phyloP scores from a whole-genome alignment of 2,113 vertebrate species.

The Bubalus kerabau region DNA sequence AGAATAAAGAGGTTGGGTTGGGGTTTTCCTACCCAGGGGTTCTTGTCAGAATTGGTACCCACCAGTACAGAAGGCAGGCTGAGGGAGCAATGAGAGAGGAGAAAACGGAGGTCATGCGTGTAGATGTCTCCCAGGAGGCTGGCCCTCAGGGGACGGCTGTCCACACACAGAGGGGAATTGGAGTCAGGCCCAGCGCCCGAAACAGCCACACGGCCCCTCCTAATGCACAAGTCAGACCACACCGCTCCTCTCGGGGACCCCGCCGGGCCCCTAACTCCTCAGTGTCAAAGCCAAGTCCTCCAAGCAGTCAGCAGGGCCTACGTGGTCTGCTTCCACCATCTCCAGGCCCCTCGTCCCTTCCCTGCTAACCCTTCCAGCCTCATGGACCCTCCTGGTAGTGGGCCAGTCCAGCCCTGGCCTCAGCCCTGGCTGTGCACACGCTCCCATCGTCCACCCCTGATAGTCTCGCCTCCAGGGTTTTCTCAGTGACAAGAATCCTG shows the following conservation, averaged over 20 bases:
- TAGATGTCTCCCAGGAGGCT: neutral
- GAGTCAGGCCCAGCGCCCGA: neutral
- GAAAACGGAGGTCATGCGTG: neutral
- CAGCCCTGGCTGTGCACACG: neutral
- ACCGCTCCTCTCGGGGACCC: neutral
- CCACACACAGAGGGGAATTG: neutral
- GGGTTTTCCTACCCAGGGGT: neutral
- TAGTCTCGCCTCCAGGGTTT: neutral
- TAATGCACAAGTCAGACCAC: neutral
- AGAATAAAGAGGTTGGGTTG: neutral
- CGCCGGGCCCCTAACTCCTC: neutral
- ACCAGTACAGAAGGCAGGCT: neutral
- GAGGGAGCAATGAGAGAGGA: neutral
- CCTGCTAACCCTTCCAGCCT: neutral
- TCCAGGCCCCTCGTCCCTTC: neutral
- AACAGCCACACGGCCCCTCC: neutral
- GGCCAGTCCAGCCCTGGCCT: neutral
- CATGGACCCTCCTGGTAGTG: neutral
- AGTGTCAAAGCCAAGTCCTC: neutral
- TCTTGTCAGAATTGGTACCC: neutral
- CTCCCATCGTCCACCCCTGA: neutral
- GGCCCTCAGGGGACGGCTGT: neutral
- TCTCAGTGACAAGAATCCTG: neutral
- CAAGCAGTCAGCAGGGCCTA: neutral
- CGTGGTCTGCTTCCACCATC: neutral